These are phyloP conservation scores for Heterocephalus glaber DNA, from an alignment of 2,113 vertebrate species.

Conservation along the genomic window DNA sequence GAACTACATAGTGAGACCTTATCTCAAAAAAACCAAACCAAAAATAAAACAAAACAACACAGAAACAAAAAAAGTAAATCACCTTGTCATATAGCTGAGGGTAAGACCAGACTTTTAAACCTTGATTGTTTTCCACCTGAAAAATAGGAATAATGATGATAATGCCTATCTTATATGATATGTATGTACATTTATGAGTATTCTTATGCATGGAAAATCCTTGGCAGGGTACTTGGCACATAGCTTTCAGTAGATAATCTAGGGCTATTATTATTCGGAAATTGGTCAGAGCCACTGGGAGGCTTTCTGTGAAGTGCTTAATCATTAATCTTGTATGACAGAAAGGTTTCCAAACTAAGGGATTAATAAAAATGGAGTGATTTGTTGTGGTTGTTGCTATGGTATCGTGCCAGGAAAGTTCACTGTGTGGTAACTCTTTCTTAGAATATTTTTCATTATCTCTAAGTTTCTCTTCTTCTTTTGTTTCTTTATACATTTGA, in stretches of 20 bases:
- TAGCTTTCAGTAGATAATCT: not conserved
- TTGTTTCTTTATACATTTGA: slow-evolving; percentile 60
- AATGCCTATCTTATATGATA: not conserved
- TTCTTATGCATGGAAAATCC: not conserved
- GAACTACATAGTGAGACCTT: not conserved
- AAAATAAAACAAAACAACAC: not conserved
- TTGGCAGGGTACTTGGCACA: not conserved
- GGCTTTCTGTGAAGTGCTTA: slow-evolving; percentile 17
- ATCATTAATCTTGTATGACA: slow-evolving; percentile 9
- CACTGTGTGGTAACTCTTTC: slow-evolving; percentile 21
- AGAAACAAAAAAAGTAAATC: not conserved
- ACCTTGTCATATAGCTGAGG: not conserved
- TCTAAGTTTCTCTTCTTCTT: slow-evolving; percentile 70
- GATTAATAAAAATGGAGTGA: not conserved
- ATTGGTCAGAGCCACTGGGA: not conserved
- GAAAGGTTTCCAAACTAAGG: not conserved
- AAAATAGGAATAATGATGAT: not conserved
- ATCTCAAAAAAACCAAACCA: not conserved
- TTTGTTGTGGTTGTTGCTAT: slow-evolving; percentile 42
- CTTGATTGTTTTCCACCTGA: not conserved
- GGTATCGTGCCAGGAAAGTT: slow-evolving; percentile 17
- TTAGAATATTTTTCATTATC: slow-evolving; percentile 62
- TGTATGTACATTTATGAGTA: not conserved
- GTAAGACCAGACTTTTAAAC: not conserved
- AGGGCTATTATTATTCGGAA: not conserved